A percentile compares a stretch with the other conserved stretches of the same genome.
Evolutionary conservation across 2,797 vertebrate genomes (phyloP).

Genomic region (Rhabdomys pumilio): DNA sequence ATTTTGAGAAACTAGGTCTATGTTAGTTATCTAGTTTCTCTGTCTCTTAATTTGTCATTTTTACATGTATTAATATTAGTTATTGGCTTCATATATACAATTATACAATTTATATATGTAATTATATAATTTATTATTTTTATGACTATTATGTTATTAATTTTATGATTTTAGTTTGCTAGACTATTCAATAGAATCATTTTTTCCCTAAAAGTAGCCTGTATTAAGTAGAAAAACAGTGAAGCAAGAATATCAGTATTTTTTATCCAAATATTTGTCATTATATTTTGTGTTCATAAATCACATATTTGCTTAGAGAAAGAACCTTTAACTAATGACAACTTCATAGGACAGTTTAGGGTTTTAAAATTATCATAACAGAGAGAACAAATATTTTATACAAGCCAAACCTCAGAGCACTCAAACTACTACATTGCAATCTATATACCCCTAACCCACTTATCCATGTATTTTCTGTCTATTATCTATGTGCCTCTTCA

Average conservation of each 20-base stretch:
- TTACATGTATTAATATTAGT: not conserved
- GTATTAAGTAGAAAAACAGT: not conserved
- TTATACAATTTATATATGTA: not conserved
- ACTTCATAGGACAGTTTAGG: not conserved
- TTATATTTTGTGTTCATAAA: not conserved
- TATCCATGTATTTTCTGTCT: not conserved
- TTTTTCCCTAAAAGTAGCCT: not conserved
- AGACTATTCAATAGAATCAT: not conserved
- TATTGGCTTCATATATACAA: not conserved
- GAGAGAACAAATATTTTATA: not conserved
- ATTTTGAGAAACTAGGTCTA: not conserved
- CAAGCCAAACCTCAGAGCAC: not conserved
- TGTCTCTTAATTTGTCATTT: not conserved
- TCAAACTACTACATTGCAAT: not conserved
- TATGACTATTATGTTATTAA: not conserved
- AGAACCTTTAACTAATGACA: slow-evolving; percentile 1
- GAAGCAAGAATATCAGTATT: not conserved
- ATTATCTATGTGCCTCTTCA: not conserved
- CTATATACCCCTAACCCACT: not conserved
- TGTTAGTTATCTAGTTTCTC: not conserved
- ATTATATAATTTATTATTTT: not conserved
- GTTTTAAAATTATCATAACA: not conserved
- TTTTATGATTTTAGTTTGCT: not conserved
- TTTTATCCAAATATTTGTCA: slow-evolving; percentile 20
- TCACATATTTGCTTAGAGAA: not conserved